A percentile compares a stretch with the other conserved stretches of the same genome.
Evolutionary conservation across 2,113 vertebrate species (phyloP).

Genomic region (Noturus placidus): DNA sequence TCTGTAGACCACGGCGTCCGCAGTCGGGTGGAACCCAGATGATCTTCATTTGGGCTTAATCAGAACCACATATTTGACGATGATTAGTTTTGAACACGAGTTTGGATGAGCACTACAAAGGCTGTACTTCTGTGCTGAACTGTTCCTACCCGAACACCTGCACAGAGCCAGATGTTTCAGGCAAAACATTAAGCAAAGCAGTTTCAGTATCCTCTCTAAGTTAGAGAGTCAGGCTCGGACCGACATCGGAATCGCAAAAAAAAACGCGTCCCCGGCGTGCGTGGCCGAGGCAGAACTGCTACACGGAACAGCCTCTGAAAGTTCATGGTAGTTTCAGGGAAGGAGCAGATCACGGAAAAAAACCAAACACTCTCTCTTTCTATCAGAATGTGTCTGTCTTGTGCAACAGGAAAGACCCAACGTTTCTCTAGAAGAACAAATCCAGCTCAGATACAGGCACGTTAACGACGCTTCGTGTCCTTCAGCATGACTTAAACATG

Average conservation of each 20-base stretch:
- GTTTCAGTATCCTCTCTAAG: conserved; percentile 24
- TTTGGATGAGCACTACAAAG: not conserved
- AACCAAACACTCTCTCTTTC: not conserved
- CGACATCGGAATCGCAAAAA: not conserved
- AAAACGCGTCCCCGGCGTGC: not conserved
- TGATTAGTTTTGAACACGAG: not conserved
- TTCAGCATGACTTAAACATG: not conserved
- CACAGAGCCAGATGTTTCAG: conserved; percentile 9
- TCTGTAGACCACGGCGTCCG: not conserved
- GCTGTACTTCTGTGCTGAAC: not conserved
- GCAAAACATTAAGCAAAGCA: conserved; percentile 29
- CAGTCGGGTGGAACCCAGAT: not conserved
- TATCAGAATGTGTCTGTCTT: not conserved
- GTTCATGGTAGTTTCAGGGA: not conserved
- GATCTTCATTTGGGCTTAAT: not conserved
- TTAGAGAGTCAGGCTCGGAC: not conserved
- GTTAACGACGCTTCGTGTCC: not conserved
- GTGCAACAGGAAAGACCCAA: conserved; percentile 28
- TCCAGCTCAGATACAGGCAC: not conserved
- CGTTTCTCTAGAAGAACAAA: not conserved
- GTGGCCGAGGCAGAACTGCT: not conserved
- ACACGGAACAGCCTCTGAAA: not conserved
- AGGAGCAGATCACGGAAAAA: not conserved
- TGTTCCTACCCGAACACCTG: conserved; percentile 16
- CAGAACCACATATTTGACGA: not conserved